These are phyloP conservation scores for Bufotes viridis DNA, from an alignment of 2,797 vertebrate genomes.

Conservation along the genomic window DNA sequence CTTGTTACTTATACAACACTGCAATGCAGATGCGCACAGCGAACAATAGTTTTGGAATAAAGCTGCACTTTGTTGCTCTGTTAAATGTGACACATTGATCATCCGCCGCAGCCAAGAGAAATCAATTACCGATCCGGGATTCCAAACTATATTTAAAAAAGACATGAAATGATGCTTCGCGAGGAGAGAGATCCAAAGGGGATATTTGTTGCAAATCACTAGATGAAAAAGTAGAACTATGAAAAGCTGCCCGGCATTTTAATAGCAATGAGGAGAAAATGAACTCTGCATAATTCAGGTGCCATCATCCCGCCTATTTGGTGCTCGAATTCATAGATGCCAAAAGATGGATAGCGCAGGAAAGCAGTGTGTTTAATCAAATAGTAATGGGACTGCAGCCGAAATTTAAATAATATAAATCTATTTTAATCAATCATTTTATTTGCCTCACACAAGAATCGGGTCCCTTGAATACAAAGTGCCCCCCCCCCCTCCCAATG, in stretches of 20 bases:
- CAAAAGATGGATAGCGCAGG: constrained; percentile 66
- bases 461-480: constrained; percentile 50
- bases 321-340: constrained; percentile 67
- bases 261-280: constrained; percentile 67
- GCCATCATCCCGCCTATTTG: constrained; percentile 66
- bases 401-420: constrained; percentile 74
- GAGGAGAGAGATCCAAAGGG: constrained; percentile 33
- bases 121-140: constrained; percentile 45
- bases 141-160: constrained; percentile 38
- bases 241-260: constrained; percentile 64
- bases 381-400: constrained; percentile 68
- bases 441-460: constrained; percentile 57
- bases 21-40: constrained; percentile 49
- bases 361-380: constrained; percentile 71
- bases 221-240: constrained; percentile 62
- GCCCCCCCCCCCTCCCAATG: background rate
- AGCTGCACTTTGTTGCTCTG: constrained; percentile 21
- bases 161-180: constrained; percentile 47
- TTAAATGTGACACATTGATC: constrained; percentile 35
- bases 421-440: constrained; percentile 64
- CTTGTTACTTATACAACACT: background rate
- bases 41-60: constrained; percentile 10
- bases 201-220: constrained; percentile 63
- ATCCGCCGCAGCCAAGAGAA: constrained; percentile 4
- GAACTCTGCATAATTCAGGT: constrained; percentile 70